A percentile compares a stretch with the other conserved stretches of the same genome.
These are phyloP conservation scores for Steinernema hermaphroditum DNA, from an alignment of 2,888 invertebrate genomes.

Conservation along the genomic window DNA sequence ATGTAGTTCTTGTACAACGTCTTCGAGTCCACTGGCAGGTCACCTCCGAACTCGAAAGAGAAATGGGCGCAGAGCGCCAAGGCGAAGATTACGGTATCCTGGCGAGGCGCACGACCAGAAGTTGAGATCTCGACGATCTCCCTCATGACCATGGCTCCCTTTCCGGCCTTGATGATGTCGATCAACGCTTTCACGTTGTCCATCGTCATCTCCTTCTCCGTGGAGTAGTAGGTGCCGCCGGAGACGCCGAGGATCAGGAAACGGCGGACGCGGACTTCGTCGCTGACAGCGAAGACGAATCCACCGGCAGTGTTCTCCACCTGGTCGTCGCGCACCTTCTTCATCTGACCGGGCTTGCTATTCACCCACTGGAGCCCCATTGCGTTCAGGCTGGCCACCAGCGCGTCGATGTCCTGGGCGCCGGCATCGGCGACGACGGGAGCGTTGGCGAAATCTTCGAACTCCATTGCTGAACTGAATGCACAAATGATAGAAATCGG, in stretches of 20 bases:
- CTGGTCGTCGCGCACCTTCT: slow-evolving; percentile 51
- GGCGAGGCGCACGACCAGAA: slow-evolving; percentile 66
- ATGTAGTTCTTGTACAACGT: slow-evolving; percentile 45
- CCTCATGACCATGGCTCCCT: slow-evolving; percentile 65
- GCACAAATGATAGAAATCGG: not conserved
- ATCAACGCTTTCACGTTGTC: slow-evolving; percentile 65
- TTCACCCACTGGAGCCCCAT: not conserved
- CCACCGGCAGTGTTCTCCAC: slow-evolving; percentile 64
- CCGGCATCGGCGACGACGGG: not conserved
- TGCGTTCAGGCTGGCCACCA: not conserved
- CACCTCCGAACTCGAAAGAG: slow-evolving; percentile 32
- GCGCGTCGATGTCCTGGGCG: not conserved
- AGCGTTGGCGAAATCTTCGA: not conserved
- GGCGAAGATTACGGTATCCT: slow-evolving; percentile 72
- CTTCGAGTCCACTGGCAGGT: slow-evolving; percentile 48
- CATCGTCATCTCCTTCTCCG: slow-evolving; percentile 61
- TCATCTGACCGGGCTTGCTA: slow-evolving; percentile 48
- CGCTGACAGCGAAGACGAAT: slow-evolving; percentile 66
- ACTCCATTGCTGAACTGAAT: not conserved
- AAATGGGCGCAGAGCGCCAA: slow-evolving; percentile 73
- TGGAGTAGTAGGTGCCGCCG: slow-evolving; percentile 66
- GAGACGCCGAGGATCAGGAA: slow-evolving; percentile 67
- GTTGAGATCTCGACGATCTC: slow-evolving; percentile 65
- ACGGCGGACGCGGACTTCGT: slow-evolving; percentile 65
- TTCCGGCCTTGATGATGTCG: slow-evolving; percentile 64